Conservation (phyloP, 2,113 vertebrate species). For the Rallus limicola region DNA sequence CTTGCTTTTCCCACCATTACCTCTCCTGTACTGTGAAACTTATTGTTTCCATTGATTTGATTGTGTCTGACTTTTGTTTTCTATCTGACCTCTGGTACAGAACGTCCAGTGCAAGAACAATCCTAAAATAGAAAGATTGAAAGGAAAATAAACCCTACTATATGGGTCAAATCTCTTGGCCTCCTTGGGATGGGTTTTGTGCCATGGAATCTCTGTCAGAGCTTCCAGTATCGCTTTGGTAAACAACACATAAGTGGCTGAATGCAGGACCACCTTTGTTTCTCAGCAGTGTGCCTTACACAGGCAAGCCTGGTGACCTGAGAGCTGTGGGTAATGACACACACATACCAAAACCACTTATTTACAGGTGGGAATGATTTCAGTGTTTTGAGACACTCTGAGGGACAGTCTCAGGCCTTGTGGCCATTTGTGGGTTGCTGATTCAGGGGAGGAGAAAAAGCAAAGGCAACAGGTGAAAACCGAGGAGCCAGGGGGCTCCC, state of each 20-base stretch:
- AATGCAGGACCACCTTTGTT: background rate
- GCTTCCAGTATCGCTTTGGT: background rate
- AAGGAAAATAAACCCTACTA: conserved; percentile 21
- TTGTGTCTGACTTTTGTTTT: conserved; percentile 23
- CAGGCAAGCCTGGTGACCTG: background rate
- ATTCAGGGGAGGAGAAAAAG: background rate
- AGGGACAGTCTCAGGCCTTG: background rate
- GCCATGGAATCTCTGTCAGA: background rate
- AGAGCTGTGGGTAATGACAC: conserved; percentile 5
- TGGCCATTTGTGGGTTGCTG: background rate
- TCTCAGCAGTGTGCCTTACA: conserved; percentile 7
- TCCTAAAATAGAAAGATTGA: conserved; percentile 6
- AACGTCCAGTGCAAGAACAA: conserved; percentile 41
- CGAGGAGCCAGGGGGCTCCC: rapidly evolving
- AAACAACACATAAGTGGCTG: background rate
- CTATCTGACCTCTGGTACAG: conserved; percentile 23
- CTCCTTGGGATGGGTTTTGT: background rate
- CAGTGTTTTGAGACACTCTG: background rate
- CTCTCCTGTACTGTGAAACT: background rate
- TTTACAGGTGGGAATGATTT: background rate
- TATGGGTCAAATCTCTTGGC: conserved; percentile 7
- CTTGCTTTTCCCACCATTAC: background rate
- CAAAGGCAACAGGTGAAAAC: conserved; percentile 19
- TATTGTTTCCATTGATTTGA: conserved; percentile 1
- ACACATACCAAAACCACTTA: conserved; percentile 22